These are phyloP conservation scores for Heliconius cydno DNA, from an alignment of 2,888 invertebrate species.

Conservation along the genomic window DNA sequence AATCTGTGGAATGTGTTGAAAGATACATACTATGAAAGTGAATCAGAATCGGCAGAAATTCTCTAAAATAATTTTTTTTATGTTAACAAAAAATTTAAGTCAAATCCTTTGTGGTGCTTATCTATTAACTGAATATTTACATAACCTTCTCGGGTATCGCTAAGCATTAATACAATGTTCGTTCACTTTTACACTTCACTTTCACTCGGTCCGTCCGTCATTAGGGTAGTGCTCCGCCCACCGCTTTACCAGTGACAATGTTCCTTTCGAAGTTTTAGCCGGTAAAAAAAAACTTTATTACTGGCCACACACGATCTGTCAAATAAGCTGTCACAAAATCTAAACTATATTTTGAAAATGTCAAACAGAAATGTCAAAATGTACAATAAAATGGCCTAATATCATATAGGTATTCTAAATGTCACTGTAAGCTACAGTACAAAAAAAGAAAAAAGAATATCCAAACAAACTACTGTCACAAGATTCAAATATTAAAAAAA, in stretches of 20 bases:
- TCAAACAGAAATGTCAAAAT: not conserved
- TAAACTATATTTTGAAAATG: not conserved
- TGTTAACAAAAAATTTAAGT: slow-evolving; percentile 53
- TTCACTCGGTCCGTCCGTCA: slow-evolving; percentile 40
- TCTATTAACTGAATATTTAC: slow-evolving; percentile 64
- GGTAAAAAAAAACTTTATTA: slow-evolving; percentile 23
- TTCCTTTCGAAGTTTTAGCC: slow-evolving; percentile 64
- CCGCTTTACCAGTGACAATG: slow-evolving; percentile 79
- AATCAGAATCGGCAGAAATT: slow-evolving; percentile 12
- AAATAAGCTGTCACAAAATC: not conserved
- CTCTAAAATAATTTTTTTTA: slow-evolving; percentile 45
- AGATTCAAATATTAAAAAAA: slow-evolving; percentile 3
- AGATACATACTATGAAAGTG: slow-evolving; percentile 17
- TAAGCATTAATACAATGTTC: slow-evolving; percentile 54
- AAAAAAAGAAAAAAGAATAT: not conserved
- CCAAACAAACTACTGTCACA: not conserved
- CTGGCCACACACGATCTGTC: slow-evolving; percentile 27
- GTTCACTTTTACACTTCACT: slow-evolving; percentile 63
- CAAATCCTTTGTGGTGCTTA: slow-evolving; percentile 79
- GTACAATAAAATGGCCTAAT: not conserved
- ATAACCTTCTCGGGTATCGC: slow-evolving; percentile 54
- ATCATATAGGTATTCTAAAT: not conserved
- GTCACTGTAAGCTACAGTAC: not conserved
- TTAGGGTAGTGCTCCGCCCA: slow-evolving; percentile 57
- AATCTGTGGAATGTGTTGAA: slow-evolving; percentile 14